Base-by-base conservation (phyloP, 1,140 invertebrate species). In the Ips typographus region DNA sequence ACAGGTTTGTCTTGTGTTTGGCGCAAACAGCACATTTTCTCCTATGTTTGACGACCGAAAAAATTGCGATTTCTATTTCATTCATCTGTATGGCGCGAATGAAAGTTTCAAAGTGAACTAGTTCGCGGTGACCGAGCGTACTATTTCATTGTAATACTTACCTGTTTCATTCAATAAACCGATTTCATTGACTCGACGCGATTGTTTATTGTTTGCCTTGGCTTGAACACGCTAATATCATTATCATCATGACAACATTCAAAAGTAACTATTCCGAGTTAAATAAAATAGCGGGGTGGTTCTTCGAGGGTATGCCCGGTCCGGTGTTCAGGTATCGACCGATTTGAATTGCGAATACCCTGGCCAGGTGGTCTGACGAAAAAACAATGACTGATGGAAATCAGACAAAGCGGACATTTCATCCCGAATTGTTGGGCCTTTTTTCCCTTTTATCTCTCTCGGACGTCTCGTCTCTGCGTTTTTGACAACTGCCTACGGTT, bases 331-430 rank as follows among this genome's bases (percentile, higher is more conserved):
- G 57, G 43, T 37, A 22, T 22, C 22, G 22, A 22, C 37, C 53
- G 55, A 59, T 59, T 67, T 59, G 65, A 59, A 49, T 47, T 67
- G 65, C 65, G 65, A 67, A 67, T 60, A 49, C 42, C 44, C 41
- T 43, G 37, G 47, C 53, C 65, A 67, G 65, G 65, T 67, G 65
- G 65, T 67, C 65, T 43, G 4, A 3, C 56, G 41, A 58, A 22
- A 58, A 59, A 59, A 59, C 36, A 52, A 67, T 43, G 2, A 67
- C 56, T 59, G 56, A 67, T 66, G 41, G 56, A 59, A 59, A 59
- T 59, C 57, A 41, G 57, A 59, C 57, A 41, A 40, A 5, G 41
- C 36, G 41, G 36, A 59, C 40, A 7, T 41, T 59, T 40, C 36
- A 59, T 59, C 44, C 44, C 22, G 44, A 49, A 56, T 56, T 56